Evolutionary conservation across 2,797 vertebrate species (phyloP).

Genomic region (Pogoniulus pusillus): DNA sequence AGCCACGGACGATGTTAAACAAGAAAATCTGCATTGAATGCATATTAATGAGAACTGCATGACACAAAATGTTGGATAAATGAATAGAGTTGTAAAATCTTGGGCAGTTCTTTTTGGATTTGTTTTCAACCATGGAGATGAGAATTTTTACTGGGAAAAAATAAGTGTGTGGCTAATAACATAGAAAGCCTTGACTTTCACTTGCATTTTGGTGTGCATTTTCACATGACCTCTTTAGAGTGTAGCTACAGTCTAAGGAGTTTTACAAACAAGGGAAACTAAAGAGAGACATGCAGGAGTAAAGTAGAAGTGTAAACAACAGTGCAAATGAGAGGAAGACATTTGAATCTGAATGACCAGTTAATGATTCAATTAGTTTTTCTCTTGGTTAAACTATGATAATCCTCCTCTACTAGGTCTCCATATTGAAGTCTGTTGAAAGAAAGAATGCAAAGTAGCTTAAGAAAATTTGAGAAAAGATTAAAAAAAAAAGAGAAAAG

Average conservation of each 20-base stretch:
- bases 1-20: not conserved
- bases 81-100: not conserved
- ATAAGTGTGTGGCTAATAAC: not conserved
- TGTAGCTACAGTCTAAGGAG: slow-evolving; percentile 64
- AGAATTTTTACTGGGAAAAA: not conserved
- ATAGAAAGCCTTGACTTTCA: slow-evolving; percentile 32
- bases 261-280: slow-evolving; percentile 77
- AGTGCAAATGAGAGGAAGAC: slow-evolving; percentile 68
- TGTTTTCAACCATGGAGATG: not conserved
- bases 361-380: slow-evolving; percentile 86
- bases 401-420: slow-evolving; percentile 79
- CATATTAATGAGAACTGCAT: not conserved
- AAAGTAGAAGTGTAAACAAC: slow-evolving; percentile 76
- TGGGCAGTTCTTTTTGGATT: not conserved
- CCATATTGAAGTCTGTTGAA: slow-evolving; percentile 64
- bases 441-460: slow-evolving; percentile 64
- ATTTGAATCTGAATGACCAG: slow-evolving; percentile 86
- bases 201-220: slow-evolving; percentile 43
- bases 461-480: slow-evolving; percentile 45
- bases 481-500: not conserved
- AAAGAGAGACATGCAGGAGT: slow-evolving; percentile 55
- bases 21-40: not conserved
- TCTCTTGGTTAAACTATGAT: slow-evolving; percentile 79
- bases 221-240: slow-evolving; percentile 75
- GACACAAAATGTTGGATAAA: not conserved